These are phyloP conservation scores for Acipenser ruthenus DNA, from an alignment of 2,797 vertebrate species.

Conservation along the genomic window DNA sequence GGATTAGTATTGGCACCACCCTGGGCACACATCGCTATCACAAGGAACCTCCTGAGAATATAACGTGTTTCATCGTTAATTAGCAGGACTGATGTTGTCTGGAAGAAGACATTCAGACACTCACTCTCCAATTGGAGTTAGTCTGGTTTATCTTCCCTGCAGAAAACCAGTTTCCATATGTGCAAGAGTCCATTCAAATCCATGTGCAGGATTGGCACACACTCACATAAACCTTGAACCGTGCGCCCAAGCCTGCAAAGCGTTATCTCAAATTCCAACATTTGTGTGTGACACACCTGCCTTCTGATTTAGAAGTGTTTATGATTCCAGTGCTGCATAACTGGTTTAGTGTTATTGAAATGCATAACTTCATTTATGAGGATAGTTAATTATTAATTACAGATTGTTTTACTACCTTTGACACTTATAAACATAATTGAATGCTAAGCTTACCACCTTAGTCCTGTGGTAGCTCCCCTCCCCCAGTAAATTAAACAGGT, in stretches of 20 bases:
- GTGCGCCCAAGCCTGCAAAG: neutral
- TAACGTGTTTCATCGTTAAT: conserved; percentile 54
- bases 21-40: conserved; percentile 51
- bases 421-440: neutral
- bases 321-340: neutral
- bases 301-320: neutral
- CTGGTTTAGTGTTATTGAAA: too few species aligned
- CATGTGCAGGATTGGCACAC: neutral
- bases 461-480: neutral
- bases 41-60: conserved; percentile 50
- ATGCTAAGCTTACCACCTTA: neutral
- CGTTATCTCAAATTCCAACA: neutral
- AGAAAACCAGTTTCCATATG: neutral
- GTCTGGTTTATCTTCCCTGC: neutral
- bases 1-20: conserved; percentile 47
- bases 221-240: neutral
- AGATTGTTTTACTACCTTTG: too few species aligned
- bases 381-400: too few species aligned
- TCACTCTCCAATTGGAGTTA: neutral
- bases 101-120: conserved; percentile 26
- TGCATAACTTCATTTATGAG: too few species aligned
- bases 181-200: neutral
- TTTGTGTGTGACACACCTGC: neutral
- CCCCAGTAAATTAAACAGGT: neutral
- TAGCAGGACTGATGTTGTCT: conserved; percentile 49